Base-by-base conservation (phyloP, 2,113 vertebrate genomes). In the Tetraodon nigroviridis region DNA sequence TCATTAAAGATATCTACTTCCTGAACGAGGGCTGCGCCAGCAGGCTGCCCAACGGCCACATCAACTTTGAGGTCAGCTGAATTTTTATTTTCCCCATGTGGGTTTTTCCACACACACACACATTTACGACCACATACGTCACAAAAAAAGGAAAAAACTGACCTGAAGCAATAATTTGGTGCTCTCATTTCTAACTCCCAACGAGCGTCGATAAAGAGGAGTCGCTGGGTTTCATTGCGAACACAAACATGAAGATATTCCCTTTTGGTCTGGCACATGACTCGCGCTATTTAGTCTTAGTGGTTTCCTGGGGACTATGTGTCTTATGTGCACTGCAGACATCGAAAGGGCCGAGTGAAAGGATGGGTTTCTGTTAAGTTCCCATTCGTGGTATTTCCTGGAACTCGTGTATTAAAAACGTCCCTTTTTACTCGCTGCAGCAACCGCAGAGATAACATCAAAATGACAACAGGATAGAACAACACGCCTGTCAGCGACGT, bases 1-100 rank as follows among this genome's bases (percentile, higher is more conserved):
- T 98, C 67, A 93, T 98, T 60, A 98, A 98, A 87, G 96, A 98
- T 70, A 91, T 98, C 79, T 96, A 95, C 81, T 98, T 98, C 88
- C 92, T 98, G 47, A 98, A 98, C 0, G 94, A 98, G 75, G 92
- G 94, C 16, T 97, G 93, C 73, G 87, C 90, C 80, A 96, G 90
- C 88, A 83, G 90, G 55, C 92, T 98, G 53, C 90, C 92, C 19
- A 98, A 92, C 0, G 95, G 95, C 24, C 95, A 94, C 0, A 40
- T 98, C 84, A 98, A 98, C 84, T 98, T 98, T 66, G 91, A 95
- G 87, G 95, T 98, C 78, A 90, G 75, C 51, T 24, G 12, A 54
- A 51, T 13, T 3, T 3, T 64, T 13, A 12, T 16, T 7, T 41
- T 14, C 24, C 51, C 50, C 27, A 5, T 1, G 20, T n/a, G 27